Conservation (phyloP, 1,140 invertebrate genomes). For the Platyura marginata region DNA sequence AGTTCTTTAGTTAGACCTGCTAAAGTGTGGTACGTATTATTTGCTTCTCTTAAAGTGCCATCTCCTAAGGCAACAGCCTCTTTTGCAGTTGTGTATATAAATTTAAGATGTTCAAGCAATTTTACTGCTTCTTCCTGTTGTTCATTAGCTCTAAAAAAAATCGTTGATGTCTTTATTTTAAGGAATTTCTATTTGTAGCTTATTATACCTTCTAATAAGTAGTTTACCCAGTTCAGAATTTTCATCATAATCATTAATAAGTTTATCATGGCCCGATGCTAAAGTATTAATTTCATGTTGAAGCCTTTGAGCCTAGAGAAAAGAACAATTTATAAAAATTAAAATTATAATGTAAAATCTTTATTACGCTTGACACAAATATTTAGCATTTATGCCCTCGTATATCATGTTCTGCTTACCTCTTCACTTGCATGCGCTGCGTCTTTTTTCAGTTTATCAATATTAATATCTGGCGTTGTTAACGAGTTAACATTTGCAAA, state of each 20-base stretch:
- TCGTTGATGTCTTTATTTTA: slow-evolving; percentile 3
- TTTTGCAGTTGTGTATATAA: slow-evolving; percentile 52
- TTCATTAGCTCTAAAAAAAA: slow-evolving; percentile 13
- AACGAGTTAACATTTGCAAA: slow-evolving; percentile 57
- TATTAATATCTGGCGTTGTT: slow-evolving; percentile 52
- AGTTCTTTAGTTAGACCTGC: slow-evolving; percentile 35
- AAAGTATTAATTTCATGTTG: slow-evolving; percentile 10
- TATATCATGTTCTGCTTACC: slow-evolving; percentile 21
- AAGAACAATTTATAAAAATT: not conserved
- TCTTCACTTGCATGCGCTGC: slow-evolving; percentile 39
- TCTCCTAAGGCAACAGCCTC: slow-evolving; percentile 68
- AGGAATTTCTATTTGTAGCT: too few species aligned
- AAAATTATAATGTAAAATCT: not conserved
- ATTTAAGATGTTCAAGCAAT: slow-evolving; percentile 38
- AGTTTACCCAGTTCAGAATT: slow-evolving; percentile 41
- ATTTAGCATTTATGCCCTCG: slow-evolving; percentile 18
- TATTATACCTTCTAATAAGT: slow-evolving; percentile 36
- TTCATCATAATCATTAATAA: slow-evolving; percentile 11
- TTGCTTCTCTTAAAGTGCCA: slow-evolving; percentile 68
- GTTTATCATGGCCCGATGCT: not conserved
- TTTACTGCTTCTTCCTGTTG: slow-evolving; percentile 25
- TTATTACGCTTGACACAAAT: slow-evolving; percentile 10
- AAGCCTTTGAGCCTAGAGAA: slow-evolving; percentile 10
- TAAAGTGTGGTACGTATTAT: slow-evolving; percentile 65
- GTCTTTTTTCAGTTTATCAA: slow-evolving; percentile 42